phyloP scores from a whole-genome alignment of 2,113 vertebrate genomes.

The Oplegnathus fasciatus region DNA sequence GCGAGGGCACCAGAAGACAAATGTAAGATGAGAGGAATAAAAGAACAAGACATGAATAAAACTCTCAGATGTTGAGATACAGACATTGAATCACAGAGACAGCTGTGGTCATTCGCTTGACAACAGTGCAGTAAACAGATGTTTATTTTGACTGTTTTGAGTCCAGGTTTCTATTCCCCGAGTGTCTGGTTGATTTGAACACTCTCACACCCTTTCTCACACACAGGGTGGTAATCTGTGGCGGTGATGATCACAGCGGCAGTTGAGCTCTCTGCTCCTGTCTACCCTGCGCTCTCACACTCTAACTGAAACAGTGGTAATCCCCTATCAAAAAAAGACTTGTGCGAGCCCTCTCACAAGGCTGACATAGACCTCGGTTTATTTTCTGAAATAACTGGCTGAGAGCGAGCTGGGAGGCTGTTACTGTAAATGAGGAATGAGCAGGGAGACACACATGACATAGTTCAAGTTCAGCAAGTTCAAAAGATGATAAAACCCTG shows the following conservation, averaged over 20 bases:
- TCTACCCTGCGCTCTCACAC: constrained; percentile 5
- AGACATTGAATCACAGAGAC: constrained; percentile 2
- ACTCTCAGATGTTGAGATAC: constrained; percentile 36
- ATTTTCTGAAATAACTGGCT: constrained; percentile 51
- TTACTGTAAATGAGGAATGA: constrained; percentile 33
- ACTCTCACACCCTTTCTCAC: constrained; percentile 1
- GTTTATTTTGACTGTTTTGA: constrained; percentile 3
- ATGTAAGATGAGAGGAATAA: constrained; percentile 15
- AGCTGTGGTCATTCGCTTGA: neutral
- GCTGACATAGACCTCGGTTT: constrained; percentile 8
- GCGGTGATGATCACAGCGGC: neutral
- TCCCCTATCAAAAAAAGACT: constrained; percentile 8
- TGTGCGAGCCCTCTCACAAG: constrained; percentile 17
- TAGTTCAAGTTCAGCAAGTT: constrained; percentile 1
- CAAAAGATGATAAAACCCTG: constrained; percentile 7
- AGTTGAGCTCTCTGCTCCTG: constrained; percentile 22
- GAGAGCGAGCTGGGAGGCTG: constrained; percentile 37
- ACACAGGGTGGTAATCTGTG: constrained; percentile 46
- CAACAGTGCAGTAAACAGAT: constrained; percentile 17
- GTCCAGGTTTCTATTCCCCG: neutral
- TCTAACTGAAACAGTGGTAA: constrained; percentile 22
- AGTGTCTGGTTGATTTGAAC: constrained; percentile 1
- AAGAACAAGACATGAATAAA: constrained; percentile 7
- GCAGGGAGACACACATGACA: neutral
- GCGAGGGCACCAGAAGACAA: constrained; percentile 8